A percentile compares a stretch with the other conserved stretches of the same genome.
These are phyloP conservation scores for Misgurnus anguillicaudatus DNA, from an alignment of 2,113 vertebrate genomes.

Conservation along the genomic window DNA sequence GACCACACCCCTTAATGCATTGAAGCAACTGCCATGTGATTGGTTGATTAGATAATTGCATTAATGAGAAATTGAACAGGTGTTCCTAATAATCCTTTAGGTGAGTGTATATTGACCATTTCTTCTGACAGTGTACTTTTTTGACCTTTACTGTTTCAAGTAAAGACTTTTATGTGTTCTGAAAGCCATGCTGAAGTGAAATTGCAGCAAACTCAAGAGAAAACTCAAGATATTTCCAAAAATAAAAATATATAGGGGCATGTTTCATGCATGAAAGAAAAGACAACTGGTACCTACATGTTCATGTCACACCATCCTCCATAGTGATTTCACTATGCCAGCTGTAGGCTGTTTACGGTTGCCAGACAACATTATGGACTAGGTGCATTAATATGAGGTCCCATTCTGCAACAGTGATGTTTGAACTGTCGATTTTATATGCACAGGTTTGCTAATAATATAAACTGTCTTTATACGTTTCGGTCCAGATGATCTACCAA, in stretches of 20 bases:
- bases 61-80: too few species aligned
- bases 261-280: conserved; percentile 60
- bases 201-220: neutral
- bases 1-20: too few species aligned
- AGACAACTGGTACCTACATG: conserved; percentile 39
- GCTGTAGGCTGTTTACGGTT: too few species aligned
- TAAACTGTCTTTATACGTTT: neutral
- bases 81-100: too few species aligned
- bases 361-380: too few species aligned
- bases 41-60: too few species aligned
- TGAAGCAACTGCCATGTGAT: too few species aligned
- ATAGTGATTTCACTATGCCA: neutral
- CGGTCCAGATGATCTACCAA: neutral
- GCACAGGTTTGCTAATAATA: neutral
- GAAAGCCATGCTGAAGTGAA: neutral
- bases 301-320: neutral
- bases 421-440: neutral
- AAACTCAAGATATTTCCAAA: too few species aligned
- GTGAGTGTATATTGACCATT: too few species aligned
- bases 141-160: neutral
- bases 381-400: too few species aligned
- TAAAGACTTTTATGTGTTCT: neutral
- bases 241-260: neutral
- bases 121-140: too few species aligned
- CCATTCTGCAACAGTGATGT: neutral